Evolutionary conservation across 1,140 invertebrate genomes (phyloP), one percentile per base, ranked within the genome.

Genomic region (Drosophila rufa): DNA sequence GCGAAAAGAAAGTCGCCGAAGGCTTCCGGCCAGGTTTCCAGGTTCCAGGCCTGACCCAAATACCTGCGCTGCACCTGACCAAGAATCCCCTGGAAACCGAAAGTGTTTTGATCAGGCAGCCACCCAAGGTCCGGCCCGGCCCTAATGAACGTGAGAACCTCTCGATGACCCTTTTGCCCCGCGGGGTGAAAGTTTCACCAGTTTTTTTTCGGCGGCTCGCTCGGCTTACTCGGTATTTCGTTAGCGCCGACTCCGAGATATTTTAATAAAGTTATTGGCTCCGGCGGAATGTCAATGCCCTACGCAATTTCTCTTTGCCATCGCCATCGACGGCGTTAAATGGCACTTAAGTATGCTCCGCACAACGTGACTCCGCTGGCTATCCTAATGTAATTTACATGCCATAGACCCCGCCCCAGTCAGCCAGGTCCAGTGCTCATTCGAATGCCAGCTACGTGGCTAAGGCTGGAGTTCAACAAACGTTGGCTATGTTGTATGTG

Each of bases 91-190:
- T 68, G 38, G 56, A 90, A 89, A 89, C 48, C 67, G 85, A 89
- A 81, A 89, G 85, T 89, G 85, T 85, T 90, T 91, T 66, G 79
- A 75, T 85, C 82, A 79, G 61, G 61, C 65, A 47, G 57, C 22
- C 22, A 25, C 22, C 22, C 22, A 25, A 25, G 22, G 22, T 25
- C 22, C 22, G 22, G 22, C 42, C 33, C 46, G 45, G 66, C 17
- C 69, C 75, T 89, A 85, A 89, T 89, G 71, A 90, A 80, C 86
- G 85, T 89, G 85, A 90, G 85, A 89, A 90, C 30, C 9, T 36
- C 53, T 79, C 79, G 46, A 11, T 66, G 66, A 40, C 58, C 73
- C 74, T 50, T 40, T 59, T 69, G 67, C 36, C 69, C 33, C 55
- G 50, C 59, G 69, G 85, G 81, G 84, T 84, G 84, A 89, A 89